Evolutionary conservation across 2,113 vertebrate species (phyloP).

Genomic region (Chlorocebus sabaeus): DNA sequence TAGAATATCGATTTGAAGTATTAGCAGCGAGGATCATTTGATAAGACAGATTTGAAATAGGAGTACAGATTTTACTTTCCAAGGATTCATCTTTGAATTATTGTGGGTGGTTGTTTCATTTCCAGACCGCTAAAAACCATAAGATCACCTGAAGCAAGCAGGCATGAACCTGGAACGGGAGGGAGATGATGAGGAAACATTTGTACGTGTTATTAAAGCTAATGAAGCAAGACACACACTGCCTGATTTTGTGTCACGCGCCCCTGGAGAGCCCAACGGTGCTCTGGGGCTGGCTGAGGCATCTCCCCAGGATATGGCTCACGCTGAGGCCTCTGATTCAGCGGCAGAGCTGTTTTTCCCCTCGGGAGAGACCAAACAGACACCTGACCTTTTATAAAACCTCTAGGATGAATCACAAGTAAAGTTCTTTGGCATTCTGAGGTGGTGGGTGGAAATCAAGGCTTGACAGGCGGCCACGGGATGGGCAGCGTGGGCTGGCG

Average conservation of each 20-base stretch:
- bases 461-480: not conserved
- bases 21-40: not conserved
- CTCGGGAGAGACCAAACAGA: constrained; percentile 5
- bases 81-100: constrained; percentile 53
- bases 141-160: not conserved
- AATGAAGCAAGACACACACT: not conserved
- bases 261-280: not conserved
- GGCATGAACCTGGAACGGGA: not conserved
- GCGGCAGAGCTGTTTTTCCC: constrained; percentile 26
- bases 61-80: not conserved
- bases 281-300: not conserved
- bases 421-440: constrained; percentile 46
- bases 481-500: not conserved
- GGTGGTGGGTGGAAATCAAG: not conserved
- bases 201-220: not conserved
- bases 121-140: not conserved
- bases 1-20: constrained; percentile 16
- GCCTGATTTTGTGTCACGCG: not conserved
- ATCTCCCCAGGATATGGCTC: not conserved
- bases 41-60: constrained; percentile 31
- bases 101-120: constrained; percentile 17
- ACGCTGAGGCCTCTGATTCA: not conserved
- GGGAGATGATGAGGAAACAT: constrained; percentile 19
- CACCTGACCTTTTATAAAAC: constrained; percentile 60
- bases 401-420: constrained; percentile 62